phyloP scores from a whole-genome alignment of 2,113 vertebrate genomes.

The Holacanthus passer region DNA sequence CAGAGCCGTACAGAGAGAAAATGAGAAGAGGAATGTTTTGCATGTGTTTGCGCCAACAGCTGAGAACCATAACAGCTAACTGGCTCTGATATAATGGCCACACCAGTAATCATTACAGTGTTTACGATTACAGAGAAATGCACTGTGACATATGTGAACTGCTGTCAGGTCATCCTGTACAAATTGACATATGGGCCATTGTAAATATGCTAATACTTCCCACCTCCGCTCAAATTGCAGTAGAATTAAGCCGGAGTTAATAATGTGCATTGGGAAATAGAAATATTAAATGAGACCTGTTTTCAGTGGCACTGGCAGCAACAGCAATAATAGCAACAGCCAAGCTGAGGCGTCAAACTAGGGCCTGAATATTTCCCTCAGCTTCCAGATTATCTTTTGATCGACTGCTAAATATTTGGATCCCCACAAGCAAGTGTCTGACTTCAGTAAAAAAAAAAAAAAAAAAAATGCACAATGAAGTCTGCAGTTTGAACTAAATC shows the following conservation, averaged over 20 bases:
- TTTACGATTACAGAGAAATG: conserved; percentile 1
- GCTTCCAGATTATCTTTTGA: conserved; percentile 37
- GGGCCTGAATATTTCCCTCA: conserved; percentile 8
- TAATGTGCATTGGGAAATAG: not conserved
- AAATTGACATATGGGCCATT: not conserved
- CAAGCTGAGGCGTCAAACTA: conserved; percentile 4
- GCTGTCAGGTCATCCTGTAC: not conserved
- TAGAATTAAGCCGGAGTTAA: not conserved
- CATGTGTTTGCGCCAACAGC: not conserved
- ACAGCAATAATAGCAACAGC: not conserved
- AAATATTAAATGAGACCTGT: conserved; percentile 8
- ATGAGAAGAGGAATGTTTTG: not conserved
- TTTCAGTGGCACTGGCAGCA: not conserved
- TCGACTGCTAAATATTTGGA: conserved; percentile 16
- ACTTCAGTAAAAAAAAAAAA: not conserved
- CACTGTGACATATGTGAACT: not conserved
- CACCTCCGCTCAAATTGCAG: not conserved
- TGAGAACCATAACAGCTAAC: not conserved
- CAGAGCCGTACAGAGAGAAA: not conserved
- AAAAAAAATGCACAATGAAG: conserved; percentile 8
- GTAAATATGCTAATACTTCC: not conserved
- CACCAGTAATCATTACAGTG: not conserved
- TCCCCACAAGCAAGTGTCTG: conserved; percentile 4
- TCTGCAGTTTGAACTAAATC: conserved; percentile 30
- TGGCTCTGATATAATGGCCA: not conserved